Base-by-base conservation (phyloP, 2,888 invertebrate species). In the Heliconius aoede region DNA sequence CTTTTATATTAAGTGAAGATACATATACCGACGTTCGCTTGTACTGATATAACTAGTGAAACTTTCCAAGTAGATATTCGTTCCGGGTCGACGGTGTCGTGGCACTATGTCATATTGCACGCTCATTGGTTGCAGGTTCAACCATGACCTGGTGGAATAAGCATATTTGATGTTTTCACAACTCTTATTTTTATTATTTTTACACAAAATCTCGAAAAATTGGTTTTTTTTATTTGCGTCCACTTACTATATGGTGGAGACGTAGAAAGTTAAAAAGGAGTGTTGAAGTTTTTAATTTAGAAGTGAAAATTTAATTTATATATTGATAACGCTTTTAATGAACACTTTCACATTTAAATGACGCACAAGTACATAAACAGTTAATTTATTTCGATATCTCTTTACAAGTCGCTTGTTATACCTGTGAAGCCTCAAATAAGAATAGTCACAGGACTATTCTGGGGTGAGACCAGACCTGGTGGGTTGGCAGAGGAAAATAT, bases 331-430 rank as follows among this genome's bases (percentile, higher is more conserved):
- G n/a, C n/a, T n/a, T n/a, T 58, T 24, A 58, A 58, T 58, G 24
- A 58, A 58, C n/a, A 60, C 24, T 60, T 60, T 60, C 60, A 60
- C 60, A 60, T 60, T 60, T 15, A 60, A 60, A 60, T 60, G 60
- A 60, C 15, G 15, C 18, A 26, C 60, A n/a, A n/a, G 5, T n/a
- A 64, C 30, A 21, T 64, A n/a, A 5, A 46, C 15, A 7, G 36
- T 36, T n/a, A 65, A 18, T 36, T 46, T 55, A 55, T 55, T 55
- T 55, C 9, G 55, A 3, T 21, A n/a, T 51, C 51, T 51, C 9
- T 51, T 8, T 21, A 51, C 9, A 11, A n/a, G 55, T 55, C n/a
- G n/a, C 55, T 55, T 9, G n/a, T 9, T 40, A 15, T 40, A 1
- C 9, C 4, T 40, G 1, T 8, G 32, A 32, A 32, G 32, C 32